These are phyloP conservation scores for Phoenoteleia sp. DNA, from an alignment of 2,888 invertebrate genomes.

Conservation along the genomic window DNA sequence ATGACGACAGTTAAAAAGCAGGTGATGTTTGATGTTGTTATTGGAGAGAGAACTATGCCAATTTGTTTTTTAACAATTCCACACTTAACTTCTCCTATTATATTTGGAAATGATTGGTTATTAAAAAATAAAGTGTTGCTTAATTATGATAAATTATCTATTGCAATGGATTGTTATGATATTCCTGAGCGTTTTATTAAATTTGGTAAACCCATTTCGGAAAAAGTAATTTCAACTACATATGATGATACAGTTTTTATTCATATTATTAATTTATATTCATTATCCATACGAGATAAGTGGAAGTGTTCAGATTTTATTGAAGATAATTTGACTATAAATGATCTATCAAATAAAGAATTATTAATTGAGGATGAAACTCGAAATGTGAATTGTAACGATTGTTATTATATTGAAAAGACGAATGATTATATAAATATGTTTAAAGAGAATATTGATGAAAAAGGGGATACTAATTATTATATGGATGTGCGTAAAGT, in stretches of 20 bases:
- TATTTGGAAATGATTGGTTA: slow-evolving; percentile 38
- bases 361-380: too few relatives aligned
- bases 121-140: not conserved
- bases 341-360: too few relatives aligned
- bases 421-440: not conserved
- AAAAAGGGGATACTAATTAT: not conserved
- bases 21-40: not conserved
- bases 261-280: not conserved
- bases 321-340: too few relatives aligned
- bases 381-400: not conserved
- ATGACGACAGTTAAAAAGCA: slow-evolving; percentile 27
- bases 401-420: not conserved
- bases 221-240: not conserved
- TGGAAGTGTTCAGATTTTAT: too few relatives aligned
- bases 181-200: not conserved
- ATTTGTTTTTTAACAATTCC: slow-evolving; percentile 33
- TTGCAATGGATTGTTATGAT: not conserved
- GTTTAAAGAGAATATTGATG: not conserved
- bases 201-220: not conserved
- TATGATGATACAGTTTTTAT: not conserved
- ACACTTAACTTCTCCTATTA: slow-evolving; percentile 2
- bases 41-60: not conserved
- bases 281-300: too few relatives aligned
- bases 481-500: not conserved
- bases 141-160: not conserved